Evolutionary conservation across 2,113 vertebrate genomes (phyloP).

Genomic region (sheep (Ovis aries)): ARS-UI_Ramb_v3.0 NC_056060.1:87171001-87171500

Average conservation of each 20-base stretch:
- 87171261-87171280: not conserved
- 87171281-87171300: not conserved
- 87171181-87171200: not conserved
- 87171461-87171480: not conserved
- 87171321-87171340: not conserved
- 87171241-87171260: not conserved
- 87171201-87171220: not conserved
- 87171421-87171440: not conserved
- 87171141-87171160: not conserved
- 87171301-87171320: not conserved
- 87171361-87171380: not conserved
- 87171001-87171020: not conserved
- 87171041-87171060: not conserved
- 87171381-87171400: not conserved
- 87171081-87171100: not conserved
- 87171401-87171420: not conserved
- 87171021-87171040: not conserved
- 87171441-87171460: not conserved
- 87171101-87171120: not conserved
- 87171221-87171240: not conserved
- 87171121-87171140: accelerated
- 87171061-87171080: not conserved
- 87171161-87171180: not conserved
- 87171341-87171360: not conserved
- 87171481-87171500: not conserved